Percentiles rank a stretch among this genome's conserved stretches.
These are phyloP conservation scores for Zoanthus sansibaricus DNA, from an alignment of 92 coral and sea anemone genomes.

Conservation along the genomic window DNA sequence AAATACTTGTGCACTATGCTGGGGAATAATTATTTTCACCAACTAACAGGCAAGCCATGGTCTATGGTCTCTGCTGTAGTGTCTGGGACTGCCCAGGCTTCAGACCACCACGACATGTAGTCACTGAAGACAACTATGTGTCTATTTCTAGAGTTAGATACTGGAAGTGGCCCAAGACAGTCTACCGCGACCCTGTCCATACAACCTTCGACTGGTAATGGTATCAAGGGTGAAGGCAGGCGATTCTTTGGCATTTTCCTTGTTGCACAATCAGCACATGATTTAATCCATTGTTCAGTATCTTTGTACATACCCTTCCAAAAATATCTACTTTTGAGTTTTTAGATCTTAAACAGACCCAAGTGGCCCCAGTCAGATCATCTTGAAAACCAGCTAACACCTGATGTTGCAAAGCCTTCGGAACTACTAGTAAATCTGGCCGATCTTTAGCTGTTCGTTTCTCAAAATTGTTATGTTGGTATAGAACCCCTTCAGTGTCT, in stretches of 20 bases:
- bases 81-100: no score
- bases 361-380: constrained; percentile 57
- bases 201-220: constrained; percentile 3
- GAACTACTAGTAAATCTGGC: not conserved
- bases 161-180: constrained; percentile 52
- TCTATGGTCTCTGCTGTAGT: not conserved
- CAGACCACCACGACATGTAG: not conserved
- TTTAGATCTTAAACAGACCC: constrained; percentile 51
- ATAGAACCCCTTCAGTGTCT: constrained; percentile 24
- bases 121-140: constrained; percentile 71
- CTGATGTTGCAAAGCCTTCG: constrained; percentile 14
- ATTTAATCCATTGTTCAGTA: constrained; percentile 26
- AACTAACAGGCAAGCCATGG: not conserved
- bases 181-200: constrained; percentile 56
- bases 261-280: constrained; percentile 63
- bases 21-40: constrained; percentile 37
- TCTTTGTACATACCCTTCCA: constrained; percentile 65
- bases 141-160: constrained; percentile 43
- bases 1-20: not conserved
- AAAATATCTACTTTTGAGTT: constrained; percentile 37
- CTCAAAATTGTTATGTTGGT: not conserved
- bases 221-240: constrained; percentile 34
- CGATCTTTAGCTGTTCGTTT: not conserved
- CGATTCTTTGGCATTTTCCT: constrained; percentile 58
- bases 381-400: constrained; percentile 46